These are phyloP conservation scores for Psix sp. DNA, from an alignment of 1,140 invertebrate species.

Conservation along the genomic window DNA sequence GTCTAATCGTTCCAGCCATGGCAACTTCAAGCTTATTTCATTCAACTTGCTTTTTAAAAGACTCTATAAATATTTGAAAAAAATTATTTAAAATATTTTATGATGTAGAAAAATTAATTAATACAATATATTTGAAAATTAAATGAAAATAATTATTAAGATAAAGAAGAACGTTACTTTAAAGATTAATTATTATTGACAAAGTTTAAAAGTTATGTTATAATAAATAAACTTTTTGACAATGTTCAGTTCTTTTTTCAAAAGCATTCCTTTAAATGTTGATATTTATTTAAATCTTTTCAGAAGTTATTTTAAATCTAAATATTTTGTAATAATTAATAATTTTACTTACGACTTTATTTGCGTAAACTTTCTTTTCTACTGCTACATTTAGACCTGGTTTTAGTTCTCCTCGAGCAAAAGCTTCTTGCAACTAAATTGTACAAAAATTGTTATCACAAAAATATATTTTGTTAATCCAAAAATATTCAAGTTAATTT, in stretches of 20 bases:
- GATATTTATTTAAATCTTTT: too few species aligned
- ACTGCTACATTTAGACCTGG: conserved; percentile 87
- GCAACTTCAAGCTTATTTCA: conserved; percentile 84
- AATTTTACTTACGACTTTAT: conserved; percentile 80
- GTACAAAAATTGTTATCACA: too few species aligned
- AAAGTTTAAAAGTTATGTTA: too few species aligned
- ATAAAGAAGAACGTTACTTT: too few species aligned
- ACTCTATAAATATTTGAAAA: conserved; percentile 54
- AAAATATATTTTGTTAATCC: too few species aligned
- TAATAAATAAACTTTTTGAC: too few species aligned
- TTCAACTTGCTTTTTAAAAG: conserved; percentile 83
- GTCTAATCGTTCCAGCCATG: conserved; percentile 92
- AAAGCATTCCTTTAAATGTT: too few species aligned
- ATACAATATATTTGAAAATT: neutral
- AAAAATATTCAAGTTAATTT: too few species aligned
- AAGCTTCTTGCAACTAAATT: conserved; percentile 89
- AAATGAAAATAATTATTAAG: too few species aligned
- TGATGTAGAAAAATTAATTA: neutral
- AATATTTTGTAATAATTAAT: neutral
- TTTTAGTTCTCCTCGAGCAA: conserved; percentile 82
- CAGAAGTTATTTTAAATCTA: too few species aligned
- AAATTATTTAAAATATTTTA: conserved; percentile 3
- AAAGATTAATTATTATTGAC: too few species aligned
- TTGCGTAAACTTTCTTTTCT: conserved; percentile 79
- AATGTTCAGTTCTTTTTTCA: too few species aligned